Conservation (phyloP, 2,797 vertebrate genomes). For the Limosa lapponica region DNA sequence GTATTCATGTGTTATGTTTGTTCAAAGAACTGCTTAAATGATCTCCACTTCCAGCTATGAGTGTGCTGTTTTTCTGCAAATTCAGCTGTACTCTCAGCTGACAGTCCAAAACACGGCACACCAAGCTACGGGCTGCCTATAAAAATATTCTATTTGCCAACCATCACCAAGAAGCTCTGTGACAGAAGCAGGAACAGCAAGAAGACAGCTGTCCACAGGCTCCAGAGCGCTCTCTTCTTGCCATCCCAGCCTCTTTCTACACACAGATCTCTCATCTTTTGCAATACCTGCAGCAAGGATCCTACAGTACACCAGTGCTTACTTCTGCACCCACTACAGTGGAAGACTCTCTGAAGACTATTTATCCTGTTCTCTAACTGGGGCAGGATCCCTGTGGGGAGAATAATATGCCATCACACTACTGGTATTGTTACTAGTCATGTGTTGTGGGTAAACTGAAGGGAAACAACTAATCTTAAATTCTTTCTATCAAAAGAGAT, state of each 20-base stretch:
- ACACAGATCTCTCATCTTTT: background rate
- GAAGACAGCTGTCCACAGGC: background rate
- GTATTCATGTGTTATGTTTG: background rate
- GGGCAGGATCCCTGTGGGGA: background rate
- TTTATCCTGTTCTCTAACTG: background rate
- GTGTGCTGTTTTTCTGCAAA: background rate
- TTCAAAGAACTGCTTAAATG: background rate
- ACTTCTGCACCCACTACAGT: background rate
- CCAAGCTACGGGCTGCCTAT: background rate
- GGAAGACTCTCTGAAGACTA: background rate
- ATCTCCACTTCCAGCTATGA: background rate
- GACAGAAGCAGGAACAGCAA: background rate
- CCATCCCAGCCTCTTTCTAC: background rate
- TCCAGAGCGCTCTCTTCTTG: background rate
- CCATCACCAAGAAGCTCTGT: background rate
- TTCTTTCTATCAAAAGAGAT: background rate
- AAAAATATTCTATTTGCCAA: background rate
- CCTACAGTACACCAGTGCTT: background rate
- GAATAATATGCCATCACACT: background rate
- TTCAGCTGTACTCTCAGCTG: background rate
- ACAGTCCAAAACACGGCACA: background rate
- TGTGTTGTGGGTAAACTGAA: background rate
- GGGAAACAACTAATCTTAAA: background rate
- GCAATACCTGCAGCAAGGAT: background rate
- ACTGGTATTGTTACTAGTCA: background rate